phyloP scores from a whole-genome alignment of 2,888 invertebrate genomes.

The Rhamnusium bicolor region DNA sequence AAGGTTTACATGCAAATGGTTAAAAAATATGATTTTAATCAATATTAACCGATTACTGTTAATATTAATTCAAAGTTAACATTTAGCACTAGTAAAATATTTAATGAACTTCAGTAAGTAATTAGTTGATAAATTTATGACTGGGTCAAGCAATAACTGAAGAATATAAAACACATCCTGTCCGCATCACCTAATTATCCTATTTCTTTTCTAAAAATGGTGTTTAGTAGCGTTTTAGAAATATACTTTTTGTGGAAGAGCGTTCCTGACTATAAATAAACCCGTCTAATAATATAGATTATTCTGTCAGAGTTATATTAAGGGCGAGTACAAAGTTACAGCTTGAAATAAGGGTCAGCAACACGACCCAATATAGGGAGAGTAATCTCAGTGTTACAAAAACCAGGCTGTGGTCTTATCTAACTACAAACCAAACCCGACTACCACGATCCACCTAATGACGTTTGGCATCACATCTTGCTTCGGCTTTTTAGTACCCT shows the following conservation, averaged over 20 bases:
- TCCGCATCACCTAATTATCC: neutral
- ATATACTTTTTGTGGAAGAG: neutral
- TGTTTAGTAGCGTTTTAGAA: neutral
- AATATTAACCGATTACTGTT: no score
- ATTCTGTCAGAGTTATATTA: conserved; percentile 20
- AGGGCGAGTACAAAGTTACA: conserved; percentile 11
- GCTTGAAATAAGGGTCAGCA: conserved; percentile 17
- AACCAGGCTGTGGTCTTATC: conserved; percentile 42
- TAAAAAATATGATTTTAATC: no score
- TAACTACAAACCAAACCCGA: conserved; percentile 36
- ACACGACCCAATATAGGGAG: conserved; percentile 31
- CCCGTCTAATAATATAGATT: conserved; percentile 29
- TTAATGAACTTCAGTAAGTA: neutral
- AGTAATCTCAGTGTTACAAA: conserved; percentile 50
- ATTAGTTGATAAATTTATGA: neutral
- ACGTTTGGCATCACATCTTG: conserved; percentile 49
- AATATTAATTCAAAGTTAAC: neutral
- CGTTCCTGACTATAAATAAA: conserved; percentile 15
- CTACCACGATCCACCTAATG: conserved; percentile 43
- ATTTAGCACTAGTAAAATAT: neutral
- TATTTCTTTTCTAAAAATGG: conserved; percentile 1
- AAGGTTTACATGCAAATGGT: no score
- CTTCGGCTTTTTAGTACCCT: conserved; percentile 45
- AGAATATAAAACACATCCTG: conserved; percentile 1
- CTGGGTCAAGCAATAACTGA: neutral